Evolutionary conservation across 2,888 invertebrate genomes (phyloP), one percentile per base, ranked within the genome.

Genomic region (Lithosia quadra): DNA sequence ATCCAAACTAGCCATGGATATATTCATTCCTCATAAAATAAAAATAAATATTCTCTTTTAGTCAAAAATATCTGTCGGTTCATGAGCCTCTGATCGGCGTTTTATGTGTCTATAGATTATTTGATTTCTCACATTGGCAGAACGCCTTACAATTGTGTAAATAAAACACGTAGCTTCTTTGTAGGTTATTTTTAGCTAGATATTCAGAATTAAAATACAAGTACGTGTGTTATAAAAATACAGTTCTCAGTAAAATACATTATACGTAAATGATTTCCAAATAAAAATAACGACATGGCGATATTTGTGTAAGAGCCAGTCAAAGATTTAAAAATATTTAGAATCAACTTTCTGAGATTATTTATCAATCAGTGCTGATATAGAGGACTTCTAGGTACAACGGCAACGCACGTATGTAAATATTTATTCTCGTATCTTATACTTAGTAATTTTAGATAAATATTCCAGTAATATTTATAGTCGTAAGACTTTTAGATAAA

Each of bases 91-190:
- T 43, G 55, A 69, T 68, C 5, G 21, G 62, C 60, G 67, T 71
- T 70, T 69, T 69, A 70, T 71, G 4, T 63, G 61, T 62, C 24
- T 68, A 49, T 67, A 24, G 59, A 71, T 74, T 66, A 62, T 58
- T 49, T 59, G 49, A 75, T 79, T 72, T 71, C 58, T 60, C 66
- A 59, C 33, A 59, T n/a, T 24, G 56, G 58, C 33, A 56, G 64
- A 74, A 70, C 70, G 28, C 57, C 7, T n/a, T 65, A n/a, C 21
- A 13, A 64, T 74, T 79, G 71, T 59, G 63, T 69, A 71, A 73
- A 79, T 77, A 70, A 63, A 61, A 59, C 68, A 79, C 77, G 74
- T 77, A 73, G 43, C 58, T 28, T 56, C 68, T 76, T 69, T 71
- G 68, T 68, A 22, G 61, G 61, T 68, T 74, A 73, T 71, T 10